phyloP scores from a whole-genome alignment of 2,797 vertebrate species.

The Argya squamiceps region DNA sequence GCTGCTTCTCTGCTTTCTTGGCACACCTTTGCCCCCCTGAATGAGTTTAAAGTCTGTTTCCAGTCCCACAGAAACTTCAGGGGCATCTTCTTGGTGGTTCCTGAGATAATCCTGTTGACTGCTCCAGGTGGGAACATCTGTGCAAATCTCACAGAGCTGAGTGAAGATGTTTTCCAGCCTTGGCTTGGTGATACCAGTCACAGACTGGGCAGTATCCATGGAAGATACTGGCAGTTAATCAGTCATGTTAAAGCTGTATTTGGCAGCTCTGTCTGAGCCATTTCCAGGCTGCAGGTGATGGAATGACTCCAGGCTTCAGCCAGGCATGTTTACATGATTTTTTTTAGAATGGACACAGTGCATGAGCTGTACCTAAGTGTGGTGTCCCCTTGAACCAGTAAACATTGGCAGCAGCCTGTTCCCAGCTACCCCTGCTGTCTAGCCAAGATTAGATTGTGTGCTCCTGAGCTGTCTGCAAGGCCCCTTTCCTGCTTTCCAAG shows the following conservation, averaged over 20 bases:
- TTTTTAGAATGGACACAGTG: neutral
- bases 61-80: neutral
- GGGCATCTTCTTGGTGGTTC: neutral
- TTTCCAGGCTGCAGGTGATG: neutral
- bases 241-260: neutral
- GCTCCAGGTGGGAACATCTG: neutral
- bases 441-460: neutral
- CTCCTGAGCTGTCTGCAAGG: neutral
- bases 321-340: neutral
- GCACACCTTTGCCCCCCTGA: accelerated
- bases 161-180: neutral
- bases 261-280: neutral
- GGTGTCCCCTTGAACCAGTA: neutral
- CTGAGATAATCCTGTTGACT: neutral
- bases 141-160: neutral
- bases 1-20: neutral
- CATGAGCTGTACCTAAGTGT: neutral
- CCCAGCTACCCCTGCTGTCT: neutral
- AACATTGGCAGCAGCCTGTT: neutral
- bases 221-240: neutral
- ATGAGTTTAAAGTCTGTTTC: neutral
- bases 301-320: neutral
- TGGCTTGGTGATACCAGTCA: neutral
- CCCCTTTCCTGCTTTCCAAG: neutral
- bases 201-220: neutral